Percentiles rank a stretch among this genome's conserved stretches.
phyloP scores from a whole-genome alignment of 2,888 invertebrate species.

The Agonopterix heracliana region DNA sequence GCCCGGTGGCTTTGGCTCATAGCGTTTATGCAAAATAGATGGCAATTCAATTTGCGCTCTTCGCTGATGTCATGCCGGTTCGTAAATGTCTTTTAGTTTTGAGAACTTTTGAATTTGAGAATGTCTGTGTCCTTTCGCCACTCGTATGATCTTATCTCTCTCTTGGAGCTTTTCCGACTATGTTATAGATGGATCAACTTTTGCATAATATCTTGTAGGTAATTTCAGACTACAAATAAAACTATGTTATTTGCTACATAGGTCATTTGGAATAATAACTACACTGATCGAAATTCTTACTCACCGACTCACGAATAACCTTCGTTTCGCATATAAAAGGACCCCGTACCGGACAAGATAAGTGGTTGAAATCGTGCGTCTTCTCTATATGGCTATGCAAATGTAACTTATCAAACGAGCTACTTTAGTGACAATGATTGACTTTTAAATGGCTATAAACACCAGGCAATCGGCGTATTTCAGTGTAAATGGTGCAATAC shows the following conservation, averaged over 20 bases:
- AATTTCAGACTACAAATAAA: no score
- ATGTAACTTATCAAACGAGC: slow-evolving; percentile 44
- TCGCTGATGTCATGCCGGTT: no score
- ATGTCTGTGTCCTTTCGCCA: no score
- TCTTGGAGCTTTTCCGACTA: no score
- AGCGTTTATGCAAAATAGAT: slow-evolving; percentile 63
- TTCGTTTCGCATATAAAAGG: slow-evolving; percentile 29
- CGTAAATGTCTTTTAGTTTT: no score
- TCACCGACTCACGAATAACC: slow-evolving; percentile 13
- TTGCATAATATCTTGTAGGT: no score
- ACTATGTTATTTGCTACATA: no score
- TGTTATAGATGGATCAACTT: no score
- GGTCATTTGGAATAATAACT: no score
- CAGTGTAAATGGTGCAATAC: slow-evolving; percentile 22
- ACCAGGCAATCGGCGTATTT: slow-evolving; percentile 36
- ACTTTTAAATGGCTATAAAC: slow-evolving; percentile 59
- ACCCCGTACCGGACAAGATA: slow-evolving; percentile 46
- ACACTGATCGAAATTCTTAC: no score
- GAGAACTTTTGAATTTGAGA: no score
- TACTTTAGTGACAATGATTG: slow-evolving; percentile 57
- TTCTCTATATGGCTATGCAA: slow-evolving; percentile 51
- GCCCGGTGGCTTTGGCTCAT: slow-evolving; percentile 27
- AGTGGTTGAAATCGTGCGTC: slow-evolving; percentile 46
- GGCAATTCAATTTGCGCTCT: slow-evolving; percentile 61
- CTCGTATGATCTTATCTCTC: no score